Base-by-base conservation (phyloP, 30 jellyfish, hydroid and myxozoan species). In the Aurelia aurita complex sp. Pacific region DNA sequence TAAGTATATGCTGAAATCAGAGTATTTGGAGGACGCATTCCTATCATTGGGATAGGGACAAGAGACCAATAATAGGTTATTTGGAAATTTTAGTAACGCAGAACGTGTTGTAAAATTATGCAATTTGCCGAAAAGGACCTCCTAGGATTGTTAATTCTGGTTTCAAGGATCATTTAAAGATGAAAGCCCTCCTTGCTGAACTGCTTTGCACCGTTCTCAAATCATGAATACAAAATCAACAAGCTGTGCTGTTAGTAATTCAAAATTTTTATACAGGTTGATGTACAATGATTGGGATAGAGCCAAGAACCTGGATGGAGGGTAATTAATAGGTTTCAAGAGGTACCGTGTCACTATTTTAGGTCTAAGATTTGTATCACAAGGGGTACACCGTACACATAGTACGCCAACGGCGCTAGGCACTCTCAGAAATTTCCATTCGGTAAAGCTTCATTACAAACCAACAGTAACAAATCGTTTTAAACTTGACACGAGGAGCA, bases 251-350 rank as follows among this genome's bases (percentile, higher is more conserved):
- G 11, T 3, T 7, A 2, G 5, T 38, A 23, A 38, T 38, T 2
- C 5, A 59, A 12, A 4, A 59, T 59, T 59, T 59, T 59, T 59
- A 59, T 2, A 59, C 65, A 9, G 16, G 12, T 11, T 18, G 11
- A 3, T 7, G 5, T 59, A 2, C 11, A 59, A 38, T 2, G 3
- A 38, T 2, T 2, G 11, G 5, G 9, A 6, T 2, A 12, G 68
- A 59, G 68, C 11, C 29, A 59, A 59, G 68, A 59, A 59, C 68
- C 68, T 23, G 29, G 29, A 23, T 59, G 9, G 9, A 6, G 68
- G 68, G 68, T 59, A 59, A 59, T 59, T 59, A 2, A 59, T 59
- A 59, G 68, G 68, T 59, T 38, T 59, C 68, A 59, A 59, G 68
- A 59, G 68, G 68, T 59, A 54, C 68, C 68, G 29, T 59, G 11